Evolutionary conservation across 2,888 invertebrate genomes (phyloP).

Genomic region (Patella caerulea): DNA sequence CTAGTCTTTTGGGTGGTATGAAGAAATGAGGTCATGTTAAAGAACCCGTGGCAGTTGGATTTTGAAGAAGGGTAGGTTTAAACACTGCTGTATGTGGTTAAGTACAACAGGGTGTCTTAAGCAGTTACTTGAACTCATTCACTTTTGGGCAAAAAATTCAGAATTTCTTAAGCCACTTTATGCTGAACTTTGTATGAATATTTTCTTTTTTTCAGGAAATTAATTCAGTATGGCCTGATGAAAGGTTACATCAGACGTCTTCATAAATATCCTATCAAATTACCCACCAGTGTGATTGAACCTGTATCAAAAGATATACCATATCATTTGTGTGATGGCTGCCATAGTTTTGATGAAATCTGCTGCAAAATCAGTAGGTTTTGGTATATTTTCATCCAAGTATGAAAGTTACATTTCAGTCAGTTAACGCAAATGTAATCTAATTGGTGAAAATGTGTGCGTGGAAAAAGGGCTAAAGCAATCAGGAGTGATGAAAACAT

Average conservation of each 20-base stretch:
- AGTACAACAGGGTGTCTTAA: neutral
- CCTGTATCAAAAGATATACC: constrained; percentile 50
- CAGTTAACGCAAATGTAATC: no score
- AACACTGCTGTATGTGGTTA: neutral
- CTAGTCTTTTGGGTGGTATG: no score
- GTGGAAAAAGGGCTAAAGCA: no score
- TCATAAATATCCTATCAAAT: constrained; percentile 77
- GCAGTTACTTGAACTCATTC: neutral
- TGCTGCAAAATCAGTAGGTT: constrained; percentile 80
- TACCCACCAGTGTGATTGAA: constrained; percentile 47
- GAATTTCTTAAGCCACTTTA: neutral
- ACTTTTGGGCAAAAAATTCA: neutral
- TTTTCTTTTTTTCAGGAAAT: constrained; percentile 74
- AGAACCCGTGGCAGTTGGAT: no score
- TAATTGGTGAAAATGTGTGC: no score
- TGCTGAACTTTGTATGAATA: neutral
- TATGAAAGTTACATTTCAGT: neutral
- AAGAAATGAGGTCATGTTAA: no score
- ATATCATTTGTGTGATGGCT: constrained; percentile 81
- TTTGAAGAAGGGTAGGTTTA: no score
- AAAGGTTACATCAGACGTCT: constrained; percentile 86
- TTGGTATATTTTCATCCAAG: constrained; percentile 44
- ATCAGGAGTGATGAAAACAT: no score
- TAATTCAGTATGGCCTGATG: constrained; percentile 90
- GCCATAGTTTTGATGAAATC: constrained; percentile 88